phyloP scores from a whole-genome alignment of 2,113 vertebrate genomes.

The Gulo gulo region DNA sequence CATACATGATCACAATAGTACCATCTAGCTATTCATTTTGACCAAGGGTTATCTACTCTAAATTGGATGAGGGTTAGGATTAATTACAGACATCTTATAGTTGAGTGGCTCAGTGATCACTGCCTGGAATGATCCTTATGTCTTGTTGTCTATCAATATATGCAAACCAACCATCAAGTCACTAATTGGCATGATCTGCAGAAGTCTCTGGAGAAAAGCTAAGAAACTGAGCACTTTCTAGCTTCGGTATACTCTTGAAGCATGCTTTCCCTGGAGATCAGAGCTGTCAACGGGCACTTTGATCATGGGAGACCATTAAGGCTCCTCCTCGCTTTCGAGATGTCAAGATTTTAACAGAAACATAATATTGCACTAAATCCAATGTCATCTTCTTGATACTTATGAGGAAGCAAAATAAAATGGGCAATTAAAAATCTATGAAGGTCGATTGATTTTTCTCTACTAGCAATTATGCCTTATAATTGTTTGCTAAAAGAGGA shows the following conservation, averaged over 20 bases:
- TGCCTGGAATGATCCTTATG: background rate
- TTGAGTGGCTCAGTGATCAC: background rate
- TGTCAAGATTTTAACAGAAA: constrained; percentile 31
- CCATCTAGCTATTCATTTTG: background rate
- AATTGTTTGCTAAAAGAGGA: constrained; percentile 63
- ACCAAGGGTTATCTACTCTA: background rate
- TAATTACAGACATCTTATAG: constrained; percentile 12
- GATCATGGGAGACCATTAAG: background rate
- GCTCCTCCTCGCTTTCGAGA: background rate
- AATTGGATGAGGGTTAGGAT: background rate
- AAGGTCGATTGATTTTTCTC: constrained; percentile 62
- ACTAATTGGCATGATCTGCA: background rate
- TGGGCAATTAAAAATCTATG: constrained; percentile 68
- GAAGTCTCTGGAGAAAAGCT: constrained; percentile 8
- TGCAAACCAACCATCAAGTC: background rate
- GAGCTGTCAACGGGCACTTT: background rate
- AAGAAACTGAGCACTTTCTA: background rate
- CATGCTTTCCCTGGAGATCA: background rate
- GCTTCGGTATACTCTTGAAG: background rate
- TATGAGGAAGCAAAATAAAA: constrained; percentile 63
- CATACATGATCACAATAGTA: background rate
- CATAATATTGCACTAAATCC: background rate
- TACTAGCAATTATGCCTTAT: constrained; percentile 64
- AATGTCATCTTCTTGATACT: constrained; percentile 48
- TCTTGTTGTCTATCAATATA: background rate